These are phyloP conservation scores for Mactra quadrangularis DNA, from an alignment of 1,140 invertebrate genomes.

Conservation along the genomic window DNA sequence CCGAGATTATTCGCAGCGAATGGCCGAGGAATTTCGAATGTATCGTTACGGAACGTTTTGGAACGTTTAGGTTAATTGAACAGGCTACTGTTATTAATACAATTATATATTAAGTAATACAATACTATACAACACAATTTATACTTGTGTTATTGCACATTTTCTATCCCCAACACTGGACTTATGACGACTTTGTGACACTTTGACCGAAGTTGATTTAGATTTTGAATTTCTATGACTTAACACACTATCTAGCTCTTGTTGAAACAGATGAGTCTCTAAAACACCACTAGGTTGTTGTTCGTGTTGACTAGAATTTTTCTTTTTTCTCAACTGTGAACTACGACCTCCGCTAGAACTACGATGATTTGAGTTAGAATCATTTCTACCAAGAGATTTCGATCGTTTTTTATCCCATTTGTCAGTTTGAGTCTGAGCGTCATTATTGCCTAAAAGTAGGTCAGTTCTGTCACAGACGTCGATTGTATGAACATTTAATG, in stretches of 20 bases:
- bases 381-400: constrained; percentile 47
- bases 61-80: too few species aligned
- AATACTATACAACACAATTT: too few species aligned
- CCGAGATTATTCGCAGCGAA: too few species aligned
- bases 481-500: constrained; percentile 12
- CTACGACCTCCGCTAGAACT: constrained; percentile 2
- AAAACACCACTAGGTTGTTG: too few species aligned
- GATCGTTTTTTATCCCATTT: constrained; percentile 45
- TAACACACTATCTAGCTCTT: constrained; percentile 37
- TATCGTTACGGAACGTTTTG: too few species aligned
- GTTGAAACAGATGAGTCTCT: constrained; percentile 6
- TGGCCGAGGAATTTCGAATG: too few species aligned
- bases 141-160: constrained; percentile 56
- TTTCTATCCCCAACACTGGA: background rate
- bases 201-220: background rate
- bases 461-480: background rate
- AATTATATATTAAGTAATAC: too few species aligned
- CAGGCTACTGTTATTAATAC: too few species aligned
- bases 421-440: background rate
- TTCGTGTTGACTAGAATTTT: background rate
- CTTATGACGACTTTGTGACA: background rate
- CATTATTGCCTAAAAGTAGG: background rate
- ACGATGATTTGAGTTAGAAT: background rate
- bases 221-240: background rate
- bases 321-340: constrained; percentile 35